These are phyloP conservation scores for Chrysolina haemoptera DNA, from an alignment of 2,888 invertebrate genomes.

Conservation along the genomic window DNA sequence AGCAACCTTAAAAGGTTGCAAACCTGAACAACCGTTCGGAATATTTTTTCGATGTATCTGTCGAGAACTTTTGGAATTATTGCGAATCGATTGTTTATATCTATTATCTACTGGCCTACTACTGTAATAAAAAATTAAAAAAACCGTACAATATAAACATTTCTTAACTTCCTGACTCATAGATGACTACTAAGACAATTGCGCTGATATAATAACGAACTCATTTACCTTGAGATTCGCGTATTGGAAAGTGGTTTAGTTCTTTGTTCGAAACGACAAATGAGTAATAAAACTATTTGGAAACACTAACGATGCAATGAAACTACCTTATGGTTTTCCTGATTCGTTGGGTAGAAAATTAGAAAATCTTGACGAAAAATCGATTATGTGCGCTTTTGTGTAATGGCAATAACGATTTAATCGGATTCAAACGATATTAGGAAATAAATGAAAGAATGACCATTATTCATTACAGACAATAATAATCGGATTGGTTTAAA, in stretches of 20 bases:
- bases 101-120: too few relatives aligned
- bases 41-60: too few relatives aligned
- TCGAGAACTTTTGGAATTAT: too few relatives aligned
- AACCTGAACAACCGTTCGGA: too few relatives aligned
- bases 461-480: not conserved
- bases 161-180: constrained; percentile 14
- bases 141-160: constrained; percentile 8
- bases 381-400: not conserved
- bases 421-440: not conserved
- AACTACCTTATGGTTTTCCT: not conserved
- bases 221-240: constrained; percentile 34
- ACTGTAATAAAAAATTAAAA: not conserved
- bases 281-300: constrained; percentile 36
- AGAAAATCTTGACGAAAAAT: constrained; percentile 7
- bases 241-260: constrained; percentile 39
- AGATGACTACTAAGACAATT: not conserved
- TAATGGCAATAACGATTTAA: not conserved
- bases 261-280: constrained; percentile 39
- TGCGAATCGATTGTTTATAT: too few relatives aligned
- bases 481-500: too few relatives aligned
- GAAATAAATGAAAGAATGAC: not conserved
- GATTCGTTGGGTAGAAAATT: constrained; percentile 3
- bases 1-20: too few relatives aligned
- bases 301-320: constrained; percentile 14
- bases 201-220: constrained; percentile 20